Evolutionary conservation across 1,140 invertebrate species (phyloP), one percentile per base, ranked within the genome.

Genomic region (Lasaia peninsularis): DNA sequence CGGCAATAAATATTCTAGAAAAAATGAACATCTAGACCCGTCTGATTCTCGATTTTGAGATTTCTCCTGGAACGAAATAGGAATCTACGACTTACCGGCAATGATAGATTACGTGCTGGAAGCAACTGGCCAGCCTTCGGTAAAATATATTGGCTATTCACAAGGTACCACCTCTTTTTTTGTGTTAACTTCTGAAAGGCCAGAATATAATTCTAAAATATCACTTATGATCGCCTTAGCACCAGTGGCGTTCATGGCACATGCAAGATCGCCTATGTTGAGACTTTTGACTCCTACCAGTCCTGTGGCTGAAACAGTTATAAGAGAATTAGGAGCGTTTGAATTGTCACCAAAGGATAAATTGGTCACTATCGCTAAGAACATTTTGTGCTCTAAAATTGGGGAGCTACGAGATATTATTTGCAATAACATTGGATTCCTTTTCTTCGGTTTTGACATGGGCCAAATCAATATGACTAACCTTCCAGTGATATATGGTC

Each of bases 401-500:
- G 53, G 35, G 12, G 10, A 20, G 6, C 8, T 40, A 2, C 21
- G 35, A 11, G 53, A 28, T 9, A n/a, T 55, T 31, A 9, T 55
- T 0, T 55, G 53, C 8, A 16, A n/a, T 11, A 62, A 58, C 12
- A 16, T 62, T 12, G 14, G 58, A 14, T 74, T 65, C 21, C 20
- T 60, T 7, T 8, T 67, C 4, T 40, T 16, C 40, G 71, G 71
- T 4, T 74, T 62, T 28, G 57, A 69, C 18, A 52, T 56, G 16
- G 24, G 24, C 6, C 68, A 73, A 49, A 4, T 62, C 16, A 63
- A 73, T 33, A 20, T 60, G 89, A 92, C 92, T 0, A 90, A 94
- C 67, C 67, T 94, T 2, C 92, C 94, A 0, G 92, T 96, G 0
- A 93, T 96, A 58, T 86, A 94, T 49, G 91, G 92, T 1, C 95